Percentiles rank a stretch among this genome's conserved stretches.
These are phyloP conservation scores for Prosopocoilus inquinatus DNA, from an alignment of 2,888 invertebrate species.

Conservation along the genomic window DNA sequence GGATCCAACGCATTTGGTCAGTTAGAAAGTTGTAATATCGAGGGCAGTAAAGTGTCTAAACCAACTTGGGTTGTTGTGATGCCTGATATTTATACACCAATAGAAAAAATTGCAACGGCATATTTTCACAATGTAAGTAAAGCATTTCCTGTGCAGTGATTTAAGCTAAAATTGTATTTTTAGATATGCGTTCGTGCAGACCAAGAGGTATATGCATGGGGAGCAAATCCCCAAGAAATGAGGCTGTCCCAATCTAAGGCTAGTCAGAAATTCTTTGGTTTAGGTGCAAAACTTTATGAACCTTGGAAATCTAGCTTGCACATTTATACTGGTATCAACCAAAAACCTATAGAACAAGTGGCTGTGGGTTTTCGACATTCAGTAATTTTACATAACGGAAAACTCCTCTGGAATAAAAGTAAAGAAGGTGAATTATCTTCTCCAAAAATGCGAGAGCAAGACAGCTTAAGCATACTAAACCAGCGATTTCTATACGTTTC, in stretches of 20 bases:
- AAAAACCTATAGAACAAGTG: slow-evolving; percentile 34
- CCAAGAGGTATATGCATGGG: slow-evolving; percentile 72
- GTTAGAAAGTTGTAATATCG: slow-evolving; percentile 55
- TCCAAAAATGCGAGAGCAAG: slow-evolving; percentile 54
- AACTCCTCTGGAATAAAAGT: slow-evolving; percentile 76
- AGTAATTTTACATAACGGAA: slow-evolving; percentile 44
- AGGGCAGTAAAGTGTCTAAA: slow-evolving; percentile 58
- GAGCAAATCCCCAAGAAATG: slow-evolving; percentile 72
- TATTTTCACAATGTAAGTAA: slow-evolving; percentile 75
- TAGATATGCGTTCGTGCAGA: slow-evolving; percentile 66
- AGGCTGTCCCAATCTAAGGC: slow-evolving; percentile 57
- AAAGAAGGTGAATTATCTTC: slow-evolving; percentile 87
- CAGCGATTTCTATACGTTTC: slow-evolving; percentile 53
- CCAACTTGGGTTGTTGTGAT: slow-evolving; percentile 59
- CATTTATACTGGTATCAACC: slow-evolving; percentile 38
- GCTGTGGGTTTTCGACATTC: slow-evolving; percentile 83
- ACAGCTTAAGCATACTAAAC: slow-evolving; percentile 36
- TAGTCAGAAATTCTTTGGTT: slow-evolving; percentile 29
- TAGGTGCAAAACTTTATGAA: slow-evolving; percentile 33
- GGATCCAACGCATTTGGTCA: slow-evolving; percentile 81
- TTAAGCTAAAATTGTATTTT: slow-evolving; percentile 22
- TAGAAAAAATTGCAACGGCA: slow-evolving; percentile 62
- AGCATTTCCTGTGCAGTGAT: not conserved
- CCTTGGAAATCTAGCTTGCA: slow-evolving; percentile 47
- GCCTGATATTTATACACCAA: slow-evolving; percentile 45